Evolutionary conservation across 2,113 vertebrate species (phyloP).

Genomic region (Rhinopithecus roxellana): DNA sequence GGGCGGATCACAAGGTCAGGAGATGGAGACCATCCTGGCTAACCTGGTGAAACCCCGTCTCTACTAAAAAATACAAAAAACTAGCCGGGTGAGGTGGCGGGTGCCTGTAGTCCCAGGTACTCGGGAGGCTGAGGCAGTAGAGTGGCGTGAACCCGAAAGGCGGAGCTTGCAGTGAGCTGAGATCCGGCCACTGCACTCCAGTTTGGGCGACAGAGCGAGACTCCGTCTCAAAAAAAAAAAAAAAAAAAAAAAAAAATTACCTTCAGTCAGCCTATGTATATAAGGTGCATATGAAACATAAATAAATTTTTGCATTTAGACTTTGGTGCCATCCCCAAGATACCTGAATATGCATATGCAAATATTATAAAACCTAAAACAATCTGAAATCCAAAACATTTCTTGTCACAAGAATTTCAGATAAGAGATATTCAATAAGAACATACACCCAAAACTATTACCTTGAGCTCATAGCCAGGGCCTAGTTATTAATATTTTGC

Average conservation of each 20-base stretch:
- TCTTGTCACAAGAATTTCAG: background rate
- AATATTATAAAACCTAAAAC: background rate
- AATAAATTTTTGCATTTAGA: background rate
- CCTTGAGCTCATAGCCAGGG: background rate
- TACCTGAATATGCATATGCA: background rate
- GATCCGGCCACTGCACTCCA: too few species aligned
- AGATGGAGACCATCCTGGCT: too few species aligned
- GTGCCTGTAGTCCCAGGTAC: too few species aligned
- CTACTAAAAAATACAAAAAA: too few species aligned
- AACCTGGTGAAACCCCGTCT: too few species aligned
- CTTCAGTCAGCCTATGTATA: background rate
- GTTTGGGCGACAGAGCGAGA: too few species aligned
- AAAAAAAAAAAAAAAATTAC: background rate
- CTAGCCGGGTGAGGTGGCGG: too few species aligned
- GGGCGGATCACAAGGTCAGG: too few species aligned
- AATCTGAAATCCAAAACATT: background rate
- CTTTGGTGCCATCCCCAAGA: background rate
- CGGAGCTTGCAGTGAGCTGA: too few species aligned
- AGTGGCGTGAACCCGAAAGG: too few species aligned
- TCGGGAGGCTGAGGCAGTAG: too few species aligned
- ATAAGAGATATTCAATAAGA: background rate
- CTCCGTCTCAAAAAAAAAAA: background rate
- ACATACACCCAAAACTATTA: background rate
- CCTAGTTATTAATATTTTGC: background rate
- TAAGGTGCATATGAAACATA: background rate